phyloP scores from a whole-genome alignment of 2,797 vertebrate species.

The Atherinosoma microstoma region DNA sequence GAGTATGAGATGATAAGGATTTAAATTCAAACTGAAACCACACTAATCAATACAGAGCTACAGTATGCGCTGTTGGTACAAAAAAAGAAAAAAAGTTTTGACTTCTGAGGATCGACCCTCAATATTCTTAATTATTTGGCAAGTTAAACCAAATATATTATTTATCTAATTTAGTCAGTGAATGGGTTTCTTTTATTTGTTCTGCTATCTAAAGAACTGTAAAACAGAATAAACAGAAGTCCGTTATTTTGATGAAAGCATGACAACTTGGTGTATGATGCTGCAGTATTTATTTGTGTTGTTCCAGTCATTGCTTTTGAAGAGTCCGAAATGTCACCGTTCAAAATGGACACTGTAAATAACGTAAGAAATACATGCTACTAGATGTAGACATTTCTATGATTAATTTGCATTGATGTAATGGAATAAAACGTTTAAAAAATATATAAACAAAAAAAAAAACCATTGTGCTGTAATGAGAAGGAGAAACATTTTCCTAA shows the following conservation, averaged over 20 bases:
- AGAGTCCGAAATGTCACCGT: constrained; percentile 77
- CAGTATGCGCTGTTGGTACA: constrained; percentile 47
- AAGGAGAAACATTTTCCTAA: constrained; percentile 85
- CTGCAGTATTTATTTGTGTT: constrained; percentile 86
- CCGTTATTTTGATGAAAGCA: constrained; percentile 82
- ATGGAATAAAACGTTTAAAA: constrained; percentile 67
- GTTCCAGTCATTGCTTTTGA: constrained; percentile 84
- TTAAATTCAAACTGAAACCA: constrained; percentile 45
- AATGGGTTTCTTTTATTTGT: constrained; percentile 69
- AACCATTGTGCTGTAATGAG: constrained; percentile 86
- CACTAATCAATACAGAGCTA: constrained; percentile 41
- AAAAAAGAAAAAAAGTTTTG: constrained; percentile 26
- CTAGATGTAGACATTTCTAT: constrained; percentile 84
- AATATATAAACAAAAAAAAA: constrained; percentile 43
- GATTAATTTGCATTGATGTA: constrained; percentile 84
- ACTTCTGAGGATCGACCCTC: constrained; percentile 42
- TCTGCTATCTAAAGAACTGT: constrained; percentile 71
- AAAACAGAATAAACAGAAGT: constrained; percentile 73
- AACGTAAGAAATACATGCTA: constrained; percentile 75
- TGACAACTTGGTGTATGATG: constrained; percentile 85
- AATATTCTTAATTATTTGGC: constrained; percentile 47
- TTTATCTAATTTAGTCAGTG: constrained; percentile 54
- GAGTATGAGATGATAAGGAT: constrained; percentile 53
- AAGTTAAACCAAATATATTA: constrained; percentile 61
- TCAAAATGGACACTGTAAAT: constrained; percentile 83